A percentile compares a stretch with the other conserved stretches of the same genome.
Conservation (phyloP, 2,888 invertebrate genomes). For the Pogonocherus hispidulus region DNA sequence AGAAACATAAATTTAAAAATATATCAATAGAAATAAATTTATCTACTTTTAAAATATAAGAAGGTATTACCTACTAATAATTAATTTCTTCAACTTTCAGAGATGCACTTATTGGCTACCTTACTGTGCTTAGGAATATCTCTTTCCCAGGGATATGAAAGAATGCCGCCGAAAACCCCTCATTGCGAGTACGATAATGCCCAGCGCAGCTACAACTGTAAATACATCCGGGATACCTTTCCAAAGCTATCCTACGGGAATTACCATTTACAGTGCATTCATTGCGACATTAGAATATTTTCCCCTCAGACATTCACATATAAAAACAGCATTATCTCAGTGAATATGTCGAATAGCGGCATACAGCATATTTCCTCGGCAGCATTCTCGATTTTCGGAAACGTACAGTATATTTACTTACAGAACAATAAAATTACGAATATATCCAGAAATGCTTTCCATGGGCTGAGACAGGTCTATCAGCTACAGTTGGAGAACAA, state of each 20-base stretch:
- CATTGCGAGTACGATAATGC: slow-evolving; percentile 55
- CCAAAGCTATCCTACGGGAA: slow-evolving; percentile 60
- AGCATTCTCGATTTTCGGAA: slow-evolving; percentile 58
- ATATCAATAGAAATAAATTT: no score
- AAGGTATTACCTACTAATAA: no score
- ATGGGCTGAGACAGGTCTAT: slow-evolving; percentile 59
- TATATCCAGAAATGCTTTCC: slow-evolving; percentile 59
- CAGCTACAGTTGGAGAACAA: slow-evolving; percentile 62
- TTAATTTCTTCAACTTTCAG: slow-evolving; percentile 7
- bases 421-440: slow-evolving; percentile 58
- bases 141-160: background rate
- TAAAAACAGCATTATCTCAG: slow-evolving; percentile 55
- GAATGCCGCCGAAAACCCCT: slow-evolving; percentile 3
- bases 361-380: slow-evolving; percentile 54
- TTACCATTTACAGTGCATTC: slow-evolving; percentile 57
- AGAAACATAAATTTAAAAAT: no score
- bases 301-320: slow-evolving; percentile 58
- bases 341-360: slow-evolving; percentile 59
- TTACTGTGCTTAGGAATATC: background rate
- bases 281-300: slow-evolving; percentile 59
- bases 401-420: slow-evolving; percentile 56
- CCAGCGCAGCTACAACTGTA: slow-evolving; percentile 55
- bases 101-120: background rate
- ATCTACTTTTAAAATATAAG: no score
- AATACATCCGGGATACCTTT: slow-evolving; percentile 55